Evolutionary conservation across 2,888 invertebrate species (phyloP), one percentile per base, ranked within the genome.

Genomic region (Eupithecia subumbrata): DNA sequence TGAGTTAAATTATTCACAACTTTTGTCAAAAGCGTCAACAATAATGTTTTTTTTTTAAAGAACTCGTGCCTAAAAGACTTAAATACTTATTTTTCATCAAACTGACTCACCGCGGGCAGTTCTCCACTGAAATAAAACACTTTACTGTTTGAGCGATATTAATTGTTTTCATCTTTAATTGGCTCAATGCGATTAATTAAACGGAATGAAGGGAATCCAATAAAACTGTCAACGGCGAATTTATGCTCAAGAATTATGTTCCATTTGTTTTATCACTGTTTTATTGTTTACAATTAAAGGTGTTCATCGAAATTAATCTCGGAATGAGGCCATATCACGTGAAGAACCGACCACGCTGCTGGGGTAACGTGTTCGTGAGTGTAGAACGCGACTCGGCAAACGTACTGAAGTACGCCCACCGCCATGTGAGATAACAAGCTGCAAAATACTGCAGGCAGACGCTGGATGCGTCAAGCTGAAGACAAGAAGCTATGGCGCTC

Each of bases 161-260:
- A 76, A 82, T 78, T 78, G 74, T 77, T 73, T 76, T 77, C 56
- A 60, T 71, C 70, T 77, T 71, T 73, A 79, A 78, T 78, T 76
- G 77, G 72, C 67, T 73, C 70, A 69, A 79, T 77, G 73, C 78
- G 78, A 81, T 80, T 79, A 81, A 80, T 80, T 78, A 77, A 74
- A 78, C n/a, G 52, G 74, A 78, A 81, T 76, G 73, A 80, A 79
- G 77, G 68, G 78, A 75, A 78, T 74, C 76, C 77, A 81, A 82
- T 81, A 76, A 79, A 79, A 78, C 74, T 81, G 80, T 79, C 81
- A 74, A 63, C 76, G 72, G 56, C 37, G 68, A 75, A 77, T 77
- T 79, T 71, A 75, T 79, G 74, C 74, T 73, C 70, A 67, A 73
- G 71, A 75, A 69, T 76, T 52, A 73, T 73, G 67, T 73, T 73